These are phyloP conservation scores for Trissolcus basalis DNA, from an alignment of 1,140 invertebrate genomes.

Conservation along the genomic window DNA sequence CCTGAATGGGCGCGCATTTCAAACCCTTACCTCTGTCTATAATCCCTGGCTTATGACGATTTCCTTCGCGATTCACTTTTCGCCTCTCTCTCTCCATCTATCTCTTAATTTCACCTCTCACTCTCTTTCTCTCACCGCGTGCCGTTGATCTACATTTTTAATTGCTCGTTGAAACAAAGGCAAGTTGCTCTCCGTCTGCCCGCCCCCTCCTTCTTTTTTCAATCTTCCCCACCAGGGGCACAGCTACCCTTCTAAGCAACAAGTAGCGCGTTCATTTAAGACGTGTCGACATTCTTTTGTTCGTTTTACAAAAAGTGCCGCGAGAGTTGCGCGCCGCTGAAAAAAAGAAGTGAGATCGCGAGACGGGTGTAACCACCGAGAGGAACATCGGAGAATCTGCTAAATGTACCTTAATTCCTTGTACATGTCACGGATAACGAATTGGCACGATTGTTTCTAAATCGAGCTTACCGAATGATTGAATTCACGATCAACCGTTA, in stretches of 20 bases:
- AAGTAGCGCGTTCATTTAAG: conserved; percentile 77
- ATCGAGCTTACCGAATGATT: background rate
- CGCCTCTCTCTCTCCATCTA: no score
- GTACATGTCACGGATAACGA: conserved; percentile 41
- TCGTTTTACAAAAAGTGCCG: conserved; percentile 71
- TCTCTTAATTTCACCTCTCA: no score
- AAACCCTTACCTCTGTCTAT: conserved; percentile 3
- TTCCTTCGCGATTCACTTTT: background rate
- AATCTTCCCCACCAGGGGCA: conserved; percentile 43
- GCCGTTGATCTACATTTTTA: conserved; percentile 77
- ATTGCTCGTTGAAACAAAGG: conserved; percentile 63
- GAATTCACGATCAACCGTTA: no score
- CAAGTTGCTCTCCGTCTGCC: conserved; percentile 46
- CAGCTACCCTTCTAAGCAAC: conserved; percentile 72
- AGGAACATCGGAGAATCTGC: conserved; percentile 21
- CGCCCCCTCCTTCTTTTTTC: conserved; percentile 36
- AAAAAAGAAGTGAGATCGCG: conserved; percentile 60
- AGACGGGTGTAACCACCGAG: background rate
- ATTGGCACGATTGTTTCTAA: conserved; percentile 10
- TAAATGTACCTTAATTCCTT: conserved; percentile 51
- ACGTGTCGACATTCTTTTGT: conserved; percentile 76
- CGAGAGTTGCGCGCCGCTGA: conserved; percentile 70
- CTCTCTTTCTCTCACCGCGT: conserved; percentile 7
- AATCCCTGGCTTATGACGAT: background rate
- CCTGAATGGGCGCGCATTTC: conserved; percentile 1